Evolutionary conservation across 2,113 vertebrate species (phyloP).

Genomic region (Pterocles gutturalis): DNA sequence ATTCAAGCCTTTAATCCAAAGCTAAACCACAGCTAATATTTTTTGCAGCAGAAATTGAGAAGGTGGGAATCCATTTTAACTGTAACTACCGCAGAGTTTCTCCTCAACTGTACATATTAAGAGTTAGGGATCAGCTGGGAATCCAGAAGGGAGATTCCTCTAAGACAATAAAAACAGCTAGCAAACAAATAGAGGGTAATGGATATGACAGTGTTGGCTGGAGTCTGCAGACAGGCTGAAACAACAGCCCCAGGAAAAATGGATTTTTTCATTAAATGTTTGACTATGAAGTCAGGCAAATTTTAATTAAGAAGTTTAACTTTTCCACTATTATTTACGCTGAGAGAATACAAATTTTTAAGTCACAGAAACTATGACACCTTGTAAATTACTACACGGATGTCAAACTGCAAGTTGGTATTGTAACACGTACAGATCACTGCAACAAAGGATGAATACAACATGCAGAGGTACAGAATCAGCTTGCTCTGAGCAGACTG

Average conservation of each 20-base stretch:
- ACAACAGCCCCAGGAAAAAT: background rate
- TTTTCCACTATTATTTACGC: background rate
- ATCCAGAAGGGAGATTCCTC: background rate
- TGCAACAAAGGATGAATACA: background rate
- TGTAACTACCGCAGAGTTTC: background rate
- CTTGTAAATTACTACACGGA: fast-evolving
- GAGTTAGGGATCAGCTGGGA: background rate
- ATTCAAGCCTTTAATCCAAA: background rate
- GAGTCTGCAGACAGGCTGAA: background rate
- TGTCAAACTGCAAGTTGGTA: background rate
- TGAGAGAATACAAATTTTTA: background rate
- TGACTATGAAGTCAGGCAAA: background rate
- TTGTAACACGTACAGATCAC: background rate
- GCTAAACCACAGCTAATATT: background rate
- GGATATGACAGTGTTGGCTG: background rate
- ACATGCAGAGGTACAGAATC: background rate
- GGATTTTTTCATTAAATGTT: background rate
- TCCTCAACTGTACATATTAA: background rate
- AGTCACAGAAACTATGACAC: background rate
- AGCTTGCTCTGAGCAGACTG: background rate
- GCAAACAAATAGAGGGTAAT: background rate
- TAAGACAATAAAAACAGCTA: background rate
- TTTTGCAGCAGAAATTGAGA: background rate
- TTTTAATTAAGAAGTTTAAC: background rate
- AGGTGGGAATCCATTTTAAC: background rate